Evolutionary conservation across 2,113 vertebrate species (phyloP), one percentile per base, ranked within the genome.

Genomic region (Gymnogyps californianus): DNA sequence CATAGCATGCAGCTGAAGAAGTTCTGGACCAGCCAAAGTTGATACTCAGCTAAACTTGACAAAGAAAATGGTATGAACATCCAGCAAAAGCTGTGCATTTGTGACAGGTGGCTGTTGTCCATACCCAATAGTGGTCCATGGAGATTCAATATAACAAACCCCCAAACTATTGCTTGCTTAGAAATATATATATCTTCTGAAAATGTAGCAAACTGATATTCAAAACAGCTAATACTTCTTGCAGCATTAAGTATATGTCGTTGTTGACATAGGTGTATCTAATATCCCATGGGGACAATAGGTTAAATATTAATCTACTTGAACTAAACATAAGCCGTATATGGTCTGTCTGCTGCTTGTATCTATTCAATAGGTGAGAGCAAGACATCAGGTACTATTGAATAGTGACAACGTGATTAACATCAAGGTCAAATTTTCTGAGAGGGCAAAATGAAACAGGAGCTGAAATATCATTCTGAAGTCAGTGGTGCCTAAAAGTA

Each of bases 351-450:
- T 89, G 29, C n/a, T 87, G 17, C 42, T 90, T 31, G 2, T 34
- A 36, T n/a, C 44, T 67, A 17, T 91, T 67, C 34, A 91, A 36
- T 67, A 90, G 42, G 38, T 51, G 25, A 70, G 28, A 75, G 47
- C 9, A 90, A 84, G 36, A 47, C 65, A 51, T 42, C n/a, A 67
- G 61, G 34, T 67, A 47, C 20, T 92, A 26, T 13, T 80, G 54
- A 72, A 72, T 25, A 69, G 21, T 61, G 58, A 88, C 34, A 74
- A 61, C 17, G 8, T 54, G 44, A 95, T 88, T 74, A 93, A 10
- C 21, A 65, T 61, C 59, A 94, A 94, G 92, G 92, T 91, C 87
- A 93, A 49, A 77, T 72, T 92, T 93, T 88, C 66, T 80, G 69
- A 57, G 34, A 58, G 36, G 65, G 20, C 22, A 89, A 93, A 95